A percentile compares a stretch with the other conserved stretches of the same genome.
phyloP scores from a whole-genome alignment of 2,797 vertebrate genomes.

The Glyptemys insculpta region DNA sequence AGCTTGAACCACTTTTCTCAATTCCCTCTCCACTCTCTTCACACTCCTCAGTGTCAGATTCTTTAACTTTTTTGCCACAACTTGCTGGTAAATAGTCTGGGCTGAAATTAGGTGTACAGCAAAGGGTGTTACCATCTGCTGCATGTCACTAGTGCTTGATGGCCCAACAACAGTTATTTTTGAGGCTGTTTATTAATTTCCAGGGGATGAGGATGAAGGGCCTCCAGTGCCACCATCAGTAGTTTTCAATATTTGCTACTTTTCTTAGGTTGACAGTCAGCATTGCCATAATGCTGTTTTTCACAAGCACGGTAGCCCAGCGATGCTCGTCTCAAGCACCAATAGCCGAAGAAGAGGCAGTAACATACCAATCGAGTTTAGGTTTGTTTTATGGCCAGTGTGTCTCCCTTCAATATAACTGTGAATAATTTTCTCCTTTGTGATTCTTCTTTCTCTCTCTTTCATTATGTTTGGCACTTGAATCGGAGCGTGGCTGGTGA shows the following conservation, averaged over 20 bases:
- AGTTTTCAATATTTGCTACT: constrained; percentile 31
- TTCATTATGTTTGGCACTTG: background rate
- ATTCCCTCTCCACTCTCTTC: background rate
- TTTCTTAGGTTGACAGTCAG: background rate
- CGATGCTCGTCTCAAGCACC: rapidly evolving
- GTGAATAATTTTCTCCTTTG: background rate
- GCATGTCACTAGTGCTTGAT: constrained; percentile 62
- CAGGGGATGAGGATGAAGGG: constrained; percentile 22
- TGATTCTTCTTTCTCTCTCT: background rate
- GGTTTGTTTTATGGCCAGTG: rapidly evolving
- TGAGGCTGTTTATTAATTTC: constrained; percentile 54
- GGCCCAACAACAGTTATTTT: constrained; percentile 63
- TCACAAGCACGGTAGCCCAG: background rate
- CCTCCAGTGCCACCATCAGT: constrained; percentile 70
- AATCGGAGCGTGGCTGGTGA: background rate
- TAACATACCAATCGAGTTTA: background rate
- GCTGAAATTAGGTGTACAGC: constrained; percentile 61
- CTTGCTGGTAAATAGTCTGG: constrained; percentile 67
- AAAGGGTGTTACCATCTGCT: constrained; percentile 72
- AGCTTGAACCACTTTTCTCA: background rate
- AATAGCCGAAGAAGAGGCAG: background rate
- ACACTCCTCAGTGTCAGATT: rapidly evolving
- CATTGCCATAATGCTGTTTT: background rate
- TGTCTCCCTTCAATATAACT: background rate
- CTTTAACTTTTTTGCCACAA: constrained; percentile 62